These are phyloP conservation scores for Chaetodon trifascialis DNA, from an alignment of 2,113 vertebrate genomes.

Conservation along the genomic window DNA sequence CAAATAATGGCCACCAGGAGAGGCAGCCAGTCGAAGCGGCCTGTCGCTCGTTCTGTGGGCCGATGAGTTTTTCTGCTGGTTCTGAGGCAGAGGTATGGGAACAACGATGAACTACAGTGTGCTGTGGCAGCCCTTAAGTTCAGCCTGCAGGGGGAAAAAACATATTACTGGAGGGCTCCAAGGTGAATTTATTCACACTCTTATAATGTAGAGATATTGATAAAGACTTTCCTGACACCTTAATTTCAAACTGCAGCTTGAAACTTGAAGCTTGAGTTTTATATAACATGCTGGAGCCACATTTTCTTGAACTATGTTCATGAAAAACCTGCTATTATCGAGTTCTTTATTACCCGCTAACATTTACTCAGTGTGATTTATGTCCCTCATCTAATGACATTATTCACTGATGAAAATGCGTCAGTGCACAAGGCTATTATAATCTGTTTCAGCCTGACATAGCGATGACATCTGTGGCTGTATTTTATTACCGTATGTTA, in stretches of 20 bases:
- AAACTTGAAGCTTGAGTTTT: neutral
- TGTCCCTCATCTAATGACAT: constrained; percentile 26
- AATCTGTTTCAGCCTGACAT: constrained; percentile 16
- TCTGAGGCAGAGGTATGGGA: constrained; percentile 23
- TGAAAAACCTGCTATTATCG: neutral
- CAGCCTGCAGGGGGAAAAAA: neutral
- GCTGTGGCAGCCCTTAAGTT: neutral
- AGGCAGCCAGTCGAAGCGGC: constrained; percentile 48
- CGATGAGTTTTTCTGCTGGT: constrained; percentile 44
- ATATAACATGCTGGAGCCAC: neutral
- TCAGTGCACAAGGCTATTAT: neutral
- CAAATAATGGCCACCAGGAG: constrained; percentile 59
- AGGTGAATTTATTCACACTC: neutral
- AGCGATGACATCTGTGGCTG: constrained; percentile 32
- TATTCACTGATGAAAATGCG: constrained; percentile 42
- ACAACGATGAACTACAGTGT: constrained; percentile 15
- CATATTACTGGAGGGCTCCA: neutral
- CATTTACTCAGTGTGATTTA: constrained; percentile 39
- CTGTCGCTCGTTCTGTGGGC: constrained; percentile 13
- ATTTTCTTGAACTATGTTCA: neutral
- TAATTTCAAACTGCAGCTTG: constrained; percentile 14
- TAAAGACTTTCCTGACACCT: neutral
- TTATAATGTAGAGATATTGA: constrained; percentile 1
- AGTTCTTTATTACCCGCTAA: neutral
- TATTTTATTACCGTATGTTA: constrained; percentile 5